A percentile compares a stretch with the other conserved stretches of the same genome.
Evolutionary conservation across 2,113 vertebrate genomes (phyloP).

Genomic region (Atrichornis clamosus): DNA sequence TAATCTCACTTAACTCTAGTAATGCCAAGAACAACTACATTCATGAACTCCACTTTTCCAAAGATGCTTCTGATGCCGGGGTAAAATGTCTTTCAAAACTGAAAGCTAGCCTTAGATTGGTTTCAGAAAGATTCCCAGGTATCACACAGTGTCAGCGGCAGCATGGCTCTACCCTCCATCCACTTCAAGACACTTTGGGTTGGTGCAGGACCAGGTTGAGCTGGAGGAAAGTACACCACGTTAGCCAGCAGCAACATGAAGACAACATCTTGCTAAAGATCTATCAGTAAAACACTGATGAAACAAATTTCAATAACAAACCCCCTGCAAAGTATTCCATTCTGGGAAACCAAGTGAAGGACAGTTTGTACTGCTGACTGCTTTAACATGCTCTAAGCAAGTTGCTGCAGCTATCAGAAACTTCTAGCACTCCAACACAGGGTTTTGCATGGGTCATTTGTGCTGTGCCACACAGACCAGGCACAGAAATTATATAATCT

Average conservation of each 20-base stretch:
- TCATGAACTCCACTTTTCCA: neutral
- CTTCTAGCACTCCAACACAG: neutral
- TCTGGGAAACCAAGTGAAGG: neutral
- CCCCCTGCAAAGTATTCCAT: neutral
- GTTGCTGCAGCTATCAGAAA: neutral
- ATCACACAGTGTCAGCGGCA: neutral
- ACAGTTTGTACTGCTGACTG: neutral
- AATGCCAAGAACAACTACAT: neutral
- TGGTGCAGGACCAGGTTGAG: neutral
- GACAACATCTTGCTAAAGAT: neutral
- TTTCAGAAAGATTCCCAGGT: neutral
- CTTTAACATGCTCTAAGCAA: neutral
- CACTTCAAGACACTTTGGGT: neutral
- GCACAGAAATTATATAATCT: neutral
- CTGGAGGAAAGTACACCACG: accelerated
- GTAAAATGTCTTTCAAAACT: neutral
- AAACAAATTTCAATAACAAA: neutral
- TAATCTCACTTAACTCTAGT: neutral
- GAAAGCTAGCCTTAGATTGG: neutral
- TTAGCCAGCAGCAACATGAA: neutral
- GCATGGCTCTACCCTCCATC: neutral
- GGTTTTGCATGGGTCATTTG: neutral
- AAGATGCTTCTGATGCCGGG: neutral
- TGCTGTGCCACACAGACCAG: neutral
- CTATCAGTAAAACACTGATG: neutral